Evolutionary conservation across 2,888 invertebrate species (phyloP).

Genomic region (Schrankia costaestrigalis): DNA sequence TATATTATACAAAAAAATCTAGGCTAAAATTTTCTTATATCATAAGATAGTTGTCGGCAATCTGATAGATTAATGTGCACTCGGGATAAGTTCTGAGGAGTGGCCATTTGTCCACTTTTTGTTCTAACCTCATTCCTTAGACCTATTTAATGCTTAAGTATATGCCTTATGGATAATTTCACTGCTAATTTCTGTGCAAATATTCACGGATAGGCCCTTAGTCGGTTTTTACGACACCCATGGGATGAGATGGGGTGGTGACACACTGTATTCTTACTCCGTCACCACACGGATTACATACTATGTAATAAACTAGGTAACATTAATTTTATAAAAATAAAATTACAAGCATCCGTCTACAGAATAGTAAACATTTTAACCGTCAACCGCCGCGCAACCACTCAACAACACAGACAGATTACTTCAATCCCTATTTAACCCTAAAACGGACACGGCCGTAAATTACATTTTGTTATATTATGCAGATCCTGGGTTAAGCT

Average conservation of each 20-base stretch:
- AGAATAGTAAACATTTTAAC: too few relatives aligned
- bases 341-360: too few relatives aligned
- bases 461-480: conserved; percentile 27
- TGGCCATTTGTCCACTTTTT: conserved; percentile 48
- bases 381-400: conserved; percentile 6
- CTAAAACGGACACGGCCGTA: conserved; percentile 11
- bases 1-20: too few relatives aligned
- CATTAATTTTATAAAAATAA: too few relatives aligned
- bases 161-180: too few relatives aligned
- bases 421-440: conserved; percentile 14
- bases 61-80: conserved; percentile 37
- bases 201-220: too few relatives aligned
- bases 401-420: conserved; percentile 14
- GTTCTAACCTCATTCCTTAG: conserved; percentile 29
- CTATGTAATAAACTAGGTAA: too few relatives aligned
- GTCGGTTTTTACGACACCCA: too few relatives aligned
- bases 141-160: conserved; percentile 19
- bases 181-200: too few relatives aligned
- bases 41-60: conserved; percentile 29
- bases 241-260: too few relatives aligned
- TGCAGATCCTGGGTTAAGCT: conserved; percentile 29
- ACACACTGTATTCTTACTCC: too few relatives aligned
- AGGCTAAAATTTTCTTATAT: conserved; percentile 27
- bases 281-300: too few relatives aligned
- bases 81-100: conserved; percentile 30